Percentiles rank a stretch among this genome's conserved stretches.
phyloP scores from a whole-genome alignment of 2,113 vertebrate species.

The Podarcis muralis region DNA sequence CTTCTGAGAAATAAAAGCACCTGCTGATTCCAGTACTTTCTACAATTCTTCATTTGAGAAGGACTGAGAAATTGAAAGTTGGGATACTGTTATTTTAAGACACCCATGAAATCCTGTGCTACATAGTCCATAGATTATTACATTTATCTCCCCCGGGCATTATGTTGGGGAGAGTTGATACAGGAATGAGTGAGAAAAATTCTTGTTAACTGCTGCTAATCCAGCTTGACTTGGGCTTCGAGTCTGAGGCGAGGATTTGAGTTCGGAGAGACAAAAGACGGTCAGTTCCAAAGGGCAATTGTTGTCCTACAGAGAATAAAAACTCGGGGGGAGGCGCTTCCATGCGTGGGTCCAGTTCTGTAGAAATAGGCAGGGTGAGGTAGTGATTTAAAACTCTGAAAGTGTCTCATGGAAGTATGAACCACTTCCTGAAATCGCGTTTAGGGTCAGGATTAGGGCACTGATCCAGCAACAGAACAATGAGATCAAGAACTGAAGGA shows the following conservation, averaged over 20 bases:
- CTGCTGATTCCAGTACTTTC: too few species aligned
- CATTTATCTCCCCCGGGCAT: neutral
- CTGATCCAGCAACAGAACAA: neutral
- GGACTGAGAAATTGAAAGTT: neutral
- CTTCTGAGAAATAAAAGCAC: neutral
- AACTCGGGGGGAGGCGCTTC: too few species aligned
- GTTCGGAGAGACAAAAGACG: too few species aligned
- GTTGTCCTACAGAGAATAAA: too few species aligned
- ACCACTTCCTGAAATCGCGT: neutral
- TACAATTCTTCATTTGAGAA: neutral
- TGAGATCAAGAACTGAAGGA: neutral
- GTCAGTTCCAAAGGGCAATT: neutral
- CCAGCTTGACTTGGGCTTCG: neutral
- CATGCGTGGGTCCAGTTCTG: too few species aligned
- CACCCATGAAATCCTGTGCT: too few species aligned
- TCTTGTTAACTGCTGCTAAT: neutral
- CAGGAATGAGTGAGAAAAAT: neutral
- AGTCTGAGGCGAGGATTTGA: neutral
- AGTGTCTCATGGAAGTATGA: neutral
- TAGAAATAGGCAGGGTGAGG: too few species aligned
- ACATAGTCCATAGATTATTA: neutral
- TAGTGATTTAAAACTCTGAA: neutral
- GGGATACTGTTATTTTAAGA: too few species aligned
- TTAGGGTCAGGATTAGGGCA: too few species aligned
- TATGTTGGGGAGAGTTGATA: neutral